Evolutionary conservation across 35 echinoderm and acorn worm genomes (phyloP).

Genomic region (Patiria miniata): DNA sequence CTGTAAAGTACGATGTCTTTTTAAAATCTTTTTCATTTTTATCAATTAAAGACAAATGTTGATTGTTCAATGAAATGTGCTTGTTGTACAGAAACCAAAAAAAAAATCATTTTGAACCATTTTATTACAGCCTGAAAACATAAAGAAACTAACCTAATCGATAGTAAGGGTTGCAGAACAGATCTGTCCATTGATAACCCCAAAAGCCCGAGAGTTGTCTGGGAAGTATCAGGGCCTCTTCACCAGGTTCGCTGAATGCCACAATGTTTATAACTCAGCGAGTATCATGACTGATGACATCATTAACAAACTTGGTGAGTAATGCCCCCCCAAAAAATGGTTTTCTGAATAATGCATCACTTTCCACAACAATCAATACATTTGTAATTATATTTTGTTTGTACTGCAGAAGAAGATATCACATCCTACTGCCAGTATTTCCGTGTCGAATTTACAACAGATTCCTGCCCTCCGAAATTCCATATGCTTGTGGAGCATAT

Average conservation of each 20-base stretch:
- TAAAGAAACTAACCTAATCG: background rate
- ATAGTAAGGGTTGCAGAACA: background rate
- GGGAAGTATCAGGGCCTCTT: constrained; percentile 19
- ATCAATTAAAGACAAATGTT: background rate
- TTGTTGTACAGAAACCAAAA: background rate
- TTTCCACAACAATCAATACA: background rate
- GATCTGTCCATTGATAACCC: constrained; percentile 6
- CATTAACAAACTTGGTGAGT: constrained; percentile 21
- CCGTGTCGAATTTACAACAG: background rate
- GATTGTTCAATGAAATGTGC: background rate
- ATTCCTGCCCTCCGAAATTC: constrained; percentile 36
- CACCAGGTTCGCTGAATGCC: background rate
- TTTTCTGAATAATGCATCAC: background rate
- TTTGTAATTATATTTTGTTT: constrained; percentile 4
- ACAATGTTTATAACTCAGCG: constrained; percentile 13
- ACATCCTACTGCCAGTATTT: constrained; percentile 14
- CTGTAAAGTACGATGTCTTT: constrained; percentile 42
- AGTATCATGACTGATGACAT: background rate
- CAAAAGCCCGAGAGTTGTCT: background rate
- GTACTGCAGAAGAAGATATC: constrained; percentile 11
- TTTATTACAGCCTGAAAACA: constrained; percentile 33
- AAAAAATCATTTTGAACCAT: background rate
- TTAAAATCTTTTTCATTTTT: background rate
- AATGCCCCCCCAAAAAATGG: background rate
- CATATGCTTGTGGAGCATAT: constrained; percentile 44